Base-by-base conservation (phyloP, 1,140 invertebrate genomes). In the Drosophila littoralis region DNA sequence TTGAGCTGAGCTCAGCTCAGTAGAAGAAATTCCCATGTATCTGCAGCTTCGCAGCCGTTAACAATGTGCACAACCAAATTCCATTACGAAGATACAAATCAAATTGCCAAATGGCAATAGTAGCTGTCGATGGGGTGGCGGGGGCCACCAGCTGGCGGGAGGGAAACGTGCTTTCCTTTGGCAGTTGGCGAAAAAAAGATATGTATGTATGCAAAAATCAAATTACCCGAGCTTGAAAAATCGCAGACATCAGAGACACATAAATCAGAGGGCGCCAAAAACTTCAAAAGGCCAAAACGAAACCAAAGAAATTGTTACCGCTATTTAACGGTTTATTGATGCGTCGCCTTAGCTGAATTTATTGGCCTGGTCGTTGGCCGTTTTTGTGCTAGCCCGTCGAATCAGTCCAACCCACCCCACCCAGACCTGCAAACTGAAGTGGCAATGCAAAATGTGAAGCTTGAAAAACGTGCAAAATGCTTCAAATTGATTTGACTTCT, bases 241-340 rank as follows among this genome's bases (percentile, higher is more conserved):
- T 85, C 82, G 78, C 75, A 79, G 82, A 86, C 82, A 85, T 86
- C 82, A 86, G 75, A 81, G 75, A 81, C 67, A 74, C 82, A 85
- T 85, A 85, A 85, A 85, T 85, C 82, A 86, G 70, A 36, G 58
- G 51, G 35, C 45, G 42, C 22, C 38, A 51, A 58, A 32, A 70
- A 45, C 55, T 58, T 65, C 66, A 66, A 78, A 75, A 70, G 71
- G n/a, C 60, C 38, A 58, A 65, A 57, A 46, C 48, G 54, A 86
- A 76, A 38, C 70, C 78, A 70, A 86, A 69, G 82, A 72, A 85
- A 81, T 81, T 76, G 82, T 81, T 85, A 85, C 82, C 82, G 82
- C 82, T 86, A 81, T 84, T 85, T 85, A 85, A 85, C 82, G 82
- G 82, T 78, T 85, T 85, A 85, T 85, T 86, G 82, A 86, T 85